These are phyloP conservation scores for Styela plicata DNA, from an alignment of 23 tunicate species.

Conservation along the genomic window DNA sequence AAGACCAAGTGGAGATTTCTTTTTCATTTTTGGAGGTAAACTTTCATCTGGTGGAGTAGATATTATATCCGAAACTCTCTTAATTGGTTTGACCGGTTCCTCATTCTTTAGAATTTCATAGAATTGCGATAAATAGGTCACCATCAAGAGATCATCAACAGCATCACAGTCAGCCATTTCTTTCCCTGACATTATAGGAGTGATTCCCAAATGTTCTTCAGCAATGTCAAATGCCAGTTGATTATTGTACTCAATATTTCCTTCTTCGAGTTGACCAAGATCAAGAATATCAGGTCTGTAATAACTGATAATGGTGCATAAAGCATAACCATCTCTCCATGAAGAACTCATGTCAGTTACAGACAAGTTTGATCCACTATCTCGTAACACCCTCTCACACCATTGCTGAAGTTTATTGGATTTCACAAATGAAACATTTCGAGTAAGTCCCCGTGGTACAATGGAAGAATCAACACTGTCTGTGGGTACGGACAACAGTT, in stretches of 20 bases:
- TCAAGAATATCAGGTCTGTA: constrained; percentile 74
- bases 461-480: not conserved
- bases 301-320: constrained; percentile 63
- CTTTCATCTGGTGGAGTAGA: constrained; percentile 19
- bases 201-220: constrained; percentile 64
- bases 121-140: constrained; percentile 85
- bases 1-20: constrained; percentile 64
- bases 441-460: not conserved
- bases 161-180: constrained; percentile 55
- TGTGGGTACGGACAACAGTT: not conserved
- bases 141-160: constrained; percentile 68
- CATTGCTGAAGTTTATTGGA: constrained; percentile 58
- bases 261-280: constrained; percentile 36
- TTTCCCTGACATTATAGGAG: constrained; percentile 84
- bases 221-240: constrained; percentile 93
- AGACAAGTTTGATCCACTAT: constrained; percentile 34
- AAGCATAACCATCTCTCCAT: constrained; percentile 74
- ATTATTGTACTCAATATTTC: constrained; percentile 53
- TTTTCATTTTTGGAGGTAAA: constrained; percentile 12
- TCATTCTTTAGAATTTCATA: constrained; percentile 83
- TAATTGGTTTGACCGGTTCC: constrained; percentile 27
- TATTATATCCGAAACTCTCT: not conserved
- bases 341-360: constrained; percentile 71
- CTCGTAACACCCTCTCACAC: constrained; percentile 50
- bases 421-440: constrained; percentile 56